Conservation (phyloP, 2,888 invertebrate species). For the Shargacucullia verbasci region DNA sequence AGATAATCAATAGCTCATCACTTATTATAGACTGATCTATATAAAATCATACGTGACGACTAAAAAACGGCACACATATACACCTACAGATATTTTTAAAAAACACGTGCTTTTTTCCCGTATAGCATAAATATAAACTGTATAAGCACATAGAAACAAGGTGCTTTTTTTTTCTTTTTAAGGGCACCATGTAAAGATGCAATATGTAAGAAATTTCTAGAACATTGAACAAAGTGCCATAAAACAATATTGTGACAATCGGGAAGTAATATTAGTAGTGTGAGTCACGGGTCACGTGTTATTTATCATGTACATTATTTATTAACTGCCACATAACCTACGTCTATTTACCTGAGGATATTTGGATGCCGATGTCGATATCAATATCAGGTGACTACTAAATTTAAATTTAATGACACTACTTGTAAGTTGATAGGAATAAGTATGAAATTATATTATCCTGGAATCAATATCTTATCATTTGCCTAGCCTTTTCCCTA, state of each 20-base stretch:
- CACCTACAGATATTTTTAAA: too few species aligned
- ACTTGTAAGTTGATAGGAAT: background rate
- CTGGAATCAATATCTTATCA: background rate
- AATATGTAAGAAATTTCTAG: background rate
- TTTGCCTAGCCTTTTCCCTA: too few species aligned
- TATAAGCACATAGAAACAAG: too few species aligned
- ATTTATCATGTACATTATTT: constrained; percentile 32
- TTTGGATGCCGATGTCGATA: constrained; percentile 41
- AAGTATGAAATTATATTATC: background rate
- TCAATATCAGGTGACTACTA: constrained; percentile 46
- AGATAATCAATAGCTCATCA: too few species aligned
- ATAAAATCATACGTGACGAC: too few species aligned
- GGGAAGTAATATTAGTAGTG: too few species aligned
- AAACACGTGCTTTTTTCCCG: too few species aligned
- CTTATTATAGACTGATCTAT: too few species aligned
- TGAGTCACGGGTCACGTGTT: constrained; percentile 13
- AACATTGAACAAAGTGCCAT: background rate
- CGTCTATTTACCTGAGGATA: constrained; percentile 52
- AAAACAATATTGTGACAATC: background rate
- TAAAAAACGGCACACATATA: too few species aligned
- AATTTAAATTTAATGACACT: constrained; percentile 32
- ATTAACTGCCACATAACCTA: constrained; percentile 28
- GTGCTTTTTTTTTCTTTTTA: too few species aligned
- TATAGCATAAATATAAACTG: too few species aligned
- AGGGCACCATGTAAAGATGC: too few species aligned